Evolutionary conservation across 2,888 invertebrate species (phyloP).

Genomic region (Microdon myrmicae): DNA sequence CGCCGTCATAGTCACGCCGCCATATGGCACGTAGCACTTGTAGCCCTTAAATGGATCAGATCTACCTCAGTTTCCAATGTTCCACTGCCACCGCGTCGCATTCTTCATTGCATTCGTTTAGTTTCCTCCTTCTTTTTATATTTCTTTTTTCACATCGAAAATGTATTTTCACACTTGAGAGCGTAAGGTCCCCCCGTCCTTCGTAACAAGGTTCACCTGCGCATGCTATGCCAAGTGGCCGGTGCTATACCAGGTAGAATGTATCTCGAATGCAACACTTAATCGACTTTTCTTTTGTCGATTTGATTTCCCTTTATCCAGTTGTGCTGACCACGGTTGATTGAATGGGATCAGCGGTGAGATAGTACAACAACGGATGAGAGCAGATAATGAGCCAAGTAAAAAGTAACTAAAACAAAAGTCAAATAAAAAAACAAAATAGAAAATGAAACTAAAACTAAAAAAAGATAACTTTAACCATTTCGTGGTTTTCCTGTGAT

Average conservation of each 20-base stretch:
- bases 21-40: constrained; percentile 42
- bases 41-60: constrained; percentile 19
- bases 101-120: constrained; percentile 29
- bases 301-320: constrained; percentile 31
- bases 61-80: constrained; percentile 24
- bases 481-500: constrained; percentile 66
- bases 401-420: constrained; percentile 10
- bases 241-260: neutral
- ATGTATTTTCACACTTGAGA: constrained; percentile 45
- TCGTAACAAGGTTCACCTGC: constrained; percentile 25
- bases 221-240: constrained; percentile 1
- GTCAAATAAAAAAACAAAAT: constrained; percentile 12
- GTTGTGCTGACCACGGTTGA: constrained; percentile 48
- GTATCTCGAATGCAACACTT: constrained; percentile 21
- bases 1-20: constrained; percentile 32
- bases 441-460: constrained; percentile 10
- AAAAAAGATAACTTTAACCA: constrained; percentile 63
- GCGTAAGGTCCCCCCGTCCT: constrained; percentile 2
- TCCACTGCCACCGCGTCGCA: constrained; percentile 34
- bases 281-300: constrained; percentile 38
- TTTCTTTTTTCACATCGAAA: constrained; percentile 17
- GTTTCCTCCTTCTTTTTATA: constrained; percentile 1
- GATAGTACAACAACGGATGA: constrained; percentile 30
- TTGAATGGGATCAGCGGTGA: constrained; percentile 48
- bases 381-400: constrained; percentile 21